Percentiles rank a stretch among this genome's conserved stretches.
Conservation (phyloP, 2,888 invertebrate genomes). For the Drosophila nigritarsus region DNA sequence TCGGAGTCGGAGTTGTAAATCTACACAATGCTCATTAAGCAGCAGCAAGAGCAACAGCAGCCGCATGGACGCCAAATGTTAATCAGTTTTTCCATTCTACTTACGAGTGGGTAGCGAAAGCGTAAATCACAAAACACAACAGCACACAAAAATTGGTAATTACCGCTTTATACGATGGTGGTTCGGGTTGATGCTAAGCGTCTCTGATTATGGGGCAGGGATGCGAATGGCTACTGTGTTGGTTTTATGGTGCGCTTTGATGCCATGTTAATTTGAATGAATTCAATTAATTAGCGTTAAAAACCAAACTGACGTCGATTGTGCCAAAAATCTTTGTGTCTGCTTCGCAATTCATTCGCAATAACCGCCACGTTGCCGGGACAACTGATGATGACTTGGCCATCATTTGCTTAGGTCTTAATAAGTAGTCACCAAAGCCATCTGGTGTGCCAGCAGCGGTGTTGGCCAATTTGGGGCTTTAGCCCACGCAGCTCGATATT, state of each 20-base stretch:
- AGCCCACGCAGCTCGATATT: constrained; percentile 65
- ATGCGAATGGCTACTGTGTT: constrained; percentile 11
- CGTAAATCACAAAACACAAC: constrained; percentile 71
- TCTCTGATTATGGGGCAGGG: constrained; percentile 15
- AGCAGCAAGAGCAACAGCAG: constrained; percentile 15
- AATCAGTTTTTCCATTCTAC: constrained; percentile 63
- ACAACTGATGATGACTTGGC: constrained; percentile 32
- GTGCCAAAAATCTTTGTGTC: constrained; percentile 27
- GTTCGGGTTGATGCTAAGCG: background rate
- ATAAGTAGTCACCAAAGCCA: constrained; percentile 53
- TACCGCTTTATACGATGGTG: constrained; percentile 39
- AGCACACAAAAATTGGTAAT: constrained; percentile 67
- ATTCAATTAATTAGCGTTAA: constrained; percentile 82
- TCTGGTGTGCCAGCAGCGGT: constrained; percentile 38
- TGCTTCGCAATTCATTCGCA: background rate
- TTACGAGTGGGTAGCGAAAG: constrained; percentile 34
- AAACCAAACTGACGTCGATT: constrained; percentile 76
- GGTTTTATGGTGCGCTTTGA: constrained; percentile 28
- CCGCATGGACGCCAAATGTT: constrained; percentile 62
- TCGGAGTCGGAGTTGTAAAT: constrained; percentile 1
- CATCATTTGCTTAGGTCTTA: constrained; percentile 35
- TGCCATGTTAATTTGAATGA: constrained; percentile 78
- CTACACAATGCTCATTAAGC: constrained; percentile 51
- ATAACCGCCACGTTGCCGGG: constrained; percentile 17
- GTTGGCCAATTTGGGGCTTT: constrained; percentile 65